Percentiles rank a stretch among this genome's conserved stretches.
Evolutionary conservation across 2,113 vertebrate genomes (phyloP).

Genomic region (Galbula dea): DNA sequence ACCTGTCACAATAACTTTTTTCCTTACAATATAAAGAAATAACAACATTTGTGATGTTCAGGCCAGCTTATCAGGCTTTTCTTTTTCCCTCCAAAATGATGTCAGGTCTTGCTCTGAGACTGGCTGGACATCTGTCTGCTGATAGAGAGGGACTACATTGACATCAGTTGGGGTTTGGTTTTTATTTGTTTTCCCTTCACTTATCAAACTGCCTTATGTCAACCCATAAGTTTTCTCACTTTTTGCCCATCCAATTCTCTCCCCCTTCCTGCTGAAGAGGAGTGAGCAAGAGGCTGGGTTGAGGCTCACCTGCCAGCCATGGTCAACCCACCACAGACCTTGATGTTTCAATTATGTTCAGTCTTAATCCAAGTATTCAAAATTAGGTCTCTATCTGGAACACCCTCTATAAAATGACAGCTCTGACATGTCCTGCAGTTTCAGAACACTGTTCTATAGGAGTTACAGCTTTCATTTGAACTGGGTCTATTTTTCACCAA

Average conservation of each 20-base stretch:
- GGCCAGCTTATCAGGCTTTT: not conserved
- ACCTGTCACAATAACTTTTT: not conserved
- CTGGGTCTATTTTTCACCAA: not conserved
- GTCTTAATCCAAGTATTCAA: not conserved
- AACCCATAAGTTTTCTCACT: not conserved
- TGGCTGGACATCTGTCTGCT: not conserved
- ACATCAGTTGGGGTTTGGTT: not conserved
- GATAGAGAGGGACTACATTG: not conserved
- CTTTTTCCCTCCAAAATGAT: rapidly evolving
- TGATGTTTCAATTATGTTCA: not conserved
- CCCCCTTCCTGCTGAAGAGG: rapidly evolving
- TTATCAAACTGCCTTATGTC: not conserved
- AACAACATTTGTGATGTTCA: not conserved
- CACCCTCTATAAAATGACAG: not conserved
- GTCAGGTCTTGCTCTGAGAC: not conserved
- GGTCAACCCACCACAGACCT: not conserved
- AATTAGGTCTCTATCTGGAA: rapidly evolving
- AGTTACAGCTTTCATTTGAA: not conserved
- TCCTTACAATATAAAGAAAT: not conserved
- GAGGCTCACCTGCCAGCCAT: not conserved
- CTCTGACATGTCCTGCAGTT: not conserved
- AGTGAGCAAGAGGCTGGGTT: not conserved
- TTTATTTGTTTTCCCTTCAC: not conserved
- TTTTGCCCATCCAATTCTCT: not conserved
- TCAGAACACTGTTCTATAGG: not conserved